phyloP scores from a whole-genome alignment of 2,888 invertebrate species.

The Eupelmus urozonus region DNA sequence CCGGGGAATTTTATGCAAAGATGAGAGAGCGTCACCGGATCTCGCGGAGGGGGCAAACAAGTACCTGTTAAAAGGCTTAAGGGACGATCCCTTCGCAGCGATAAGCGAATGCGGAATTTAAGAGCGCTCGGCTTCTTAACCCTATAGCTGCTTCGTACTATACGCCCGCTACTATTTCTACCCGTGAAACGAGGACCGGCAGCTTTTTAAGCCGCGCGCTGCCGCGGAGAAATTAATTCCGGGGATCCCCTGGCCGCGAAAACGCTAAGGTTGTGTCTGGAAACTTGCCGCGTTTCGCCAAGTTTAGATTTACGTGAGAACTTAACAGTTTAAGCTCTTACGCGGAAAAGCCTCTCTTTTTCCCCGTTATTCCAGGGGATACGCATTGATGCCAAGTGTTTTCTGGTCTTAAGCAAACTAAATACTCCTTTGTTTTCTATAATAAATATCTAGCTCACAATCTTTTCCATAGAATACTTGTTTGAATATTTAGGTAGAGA shows the following conservation, averaged over 20 bases:
- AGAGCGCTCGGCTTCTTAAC: neutral
- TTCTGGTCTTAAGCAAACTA: too few relatives aligned
- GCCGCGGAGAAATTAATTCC: conserved; percentile 21
- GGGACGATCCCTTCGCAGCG: conserved; percentile 22
- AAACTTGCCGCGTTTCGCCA: conserved; percentile 5
- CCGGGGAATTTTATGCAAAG: neutral
- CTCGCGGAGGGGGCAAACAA: conserved; percentile 48
- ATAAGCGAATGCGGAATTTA: conserved; percentile 7
- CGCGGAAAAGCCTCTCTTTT: neutral
- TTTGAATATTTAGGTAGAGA: too few relatives aligned
- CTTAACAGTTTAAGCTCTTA: neutral
- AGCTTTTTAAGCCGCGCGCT: neutral
- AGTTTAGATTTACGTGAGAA: conserved; percentile 15
- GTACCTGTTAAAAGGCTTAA: conserved; percentile 59
- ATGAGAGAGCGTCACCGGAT: neutral
- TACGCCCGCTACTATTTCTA: neutral
- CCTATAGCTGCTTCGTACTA: too few relatives aligned
- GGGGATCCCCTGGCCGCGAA: neutral
- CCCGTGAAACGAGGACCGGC: neutral
- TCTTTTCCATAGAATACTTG: too few relatives aligned
- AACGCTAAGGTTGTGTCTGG: conserved; percentile 1
- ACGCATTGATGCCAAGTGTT: too few relatives aligned
- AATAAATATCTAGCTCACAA: too few relatives aligned
- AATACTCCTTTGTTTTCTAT: too few relatives aligned
- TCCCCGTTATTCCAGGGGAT: neutral